These are phyloP conservation scores for Trachops cirrhosus DNA, from an alignment of 2,797 vertebrate genomes.

Conservation along the genomic window DNA sequence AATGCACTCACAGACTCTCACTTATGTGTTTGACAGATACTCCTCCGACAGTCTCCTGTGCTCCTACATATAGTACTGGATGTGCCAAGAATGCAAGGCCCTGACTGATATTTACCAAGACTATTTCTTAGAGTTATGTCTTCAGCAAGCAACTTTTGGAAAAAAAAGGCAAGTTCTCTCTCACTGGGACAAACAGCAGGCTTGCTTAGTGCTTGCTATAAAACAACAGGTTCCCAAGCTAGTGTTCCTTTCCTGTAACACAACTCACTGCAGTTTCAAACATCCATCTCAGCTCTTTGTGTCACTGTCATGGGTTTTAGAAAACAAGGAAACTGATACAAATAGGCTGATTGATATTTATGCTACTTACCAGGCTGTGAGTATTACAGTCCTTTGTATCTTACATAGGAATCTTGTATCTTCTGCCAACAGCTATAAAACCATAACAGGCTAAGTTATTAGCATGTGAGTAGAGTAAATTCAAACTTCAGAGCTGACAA, in stretches of 20 bases:
- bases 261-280: neutral
- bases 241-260: neutral
- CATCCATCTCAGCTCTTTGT: neutral
- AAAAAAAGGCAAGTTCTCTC: neutral
- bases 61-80: neutral
- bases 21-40: neutral
- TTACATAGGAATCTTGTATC: neutral
- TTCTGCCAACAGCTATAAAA: constrained; percentile 12
- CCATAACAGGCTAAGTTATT: neutral
- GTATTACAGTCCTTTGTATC: neutral
- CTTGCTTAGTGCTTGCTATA: neutral
- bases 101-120: neutral
- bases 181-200: neutral
- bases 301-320: neutral
- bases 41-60: neutral
- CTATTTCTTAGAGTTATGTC: neutral
- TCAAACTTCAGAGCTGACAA: neutral
- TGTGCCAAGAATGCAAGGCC: neutral
- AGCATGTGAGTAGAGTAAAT: neutral
- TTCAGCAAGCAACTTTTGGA: neutral
- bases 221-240: neutral
- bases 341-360: neutral
- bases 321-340: neutral
- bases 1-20: neutral
- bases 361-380: neutral